These are phyloP conservation scores for Amphilophus citrinellus DNA, from an alignment of 2,113 vertebrate species.

Conservation along the genomic window DNA sequence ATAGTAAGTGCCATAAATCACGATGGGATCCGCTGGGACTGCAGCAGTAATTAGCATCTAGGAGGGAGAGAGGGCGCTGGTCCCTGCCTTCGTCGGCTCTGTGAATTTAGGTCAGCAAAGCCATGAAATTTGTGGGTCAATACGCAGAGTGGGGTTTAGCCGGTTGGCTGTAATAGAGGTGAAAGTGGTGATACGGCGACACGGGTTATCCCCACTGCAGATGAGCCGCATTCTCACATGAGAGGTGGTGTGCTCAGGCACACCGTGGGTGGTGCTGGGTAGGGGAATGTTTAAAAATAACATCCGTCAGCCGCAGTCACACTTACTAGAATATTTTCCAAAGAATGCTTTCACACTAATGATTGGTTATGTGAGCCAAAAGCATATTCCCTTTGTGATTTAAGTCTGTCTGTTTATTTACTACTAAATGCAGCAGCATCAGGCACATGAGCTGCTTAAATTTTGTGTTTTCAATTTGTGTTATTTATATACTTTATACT, in stretches of 20 bases:
- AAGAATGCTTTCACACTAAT: slow-evolving; percentile 11
- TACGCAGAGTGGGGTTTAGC: slow-evolving; percentile 55
- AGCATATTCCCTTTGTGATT: slow-evolving; percentile 27
- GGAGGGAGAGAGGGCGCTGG: slow-evolving; percentile 32
- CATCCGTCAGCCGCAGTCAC: slow-evolving; percentile 14
- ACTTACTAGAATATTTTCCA: not conserved
- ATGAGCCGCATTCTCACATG: slow-evolving; percentile 9
- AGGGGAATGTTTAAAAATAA: slow-evolving; percentile 45
- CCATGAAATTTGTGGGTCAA: slow-evolving; percentile 71
- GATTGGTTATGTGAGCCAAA: not conserved
- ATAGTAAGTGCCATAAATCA: slow-evolving; percentile 70
- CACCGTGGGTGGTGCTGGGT: not conserved
- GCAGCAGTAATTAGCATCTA: slow-evolving; percentile 73
- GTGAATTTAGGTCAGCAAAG: slow-evolving; percentile 74
- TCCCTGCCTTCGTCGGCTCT: slow-evolving; percentile 44
- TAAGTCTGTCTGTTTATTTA: slow-evolving; percentile 26
- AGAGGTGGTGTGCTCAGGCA: slow-evolving; percentile 17
- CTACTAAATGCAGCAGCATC: not conserved
- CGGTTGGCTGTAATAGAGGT: slow-evolving; percentile 60
- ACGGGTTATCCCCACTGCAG: slow-evolving; percentile 22
- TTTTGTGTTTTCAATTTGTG: not conserved
- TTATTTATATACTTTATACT: not conserved
- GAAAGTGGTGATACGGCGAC: slow-evolving; percentile 55
- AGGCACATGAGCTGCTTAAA: not conserved
- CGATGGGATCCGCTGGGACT: slow-evolving; percentile 41